phyloP scores from a whole-genome alignment of 2,797 vertebrate genomes.

The Chelmon rostratus region DNA sequence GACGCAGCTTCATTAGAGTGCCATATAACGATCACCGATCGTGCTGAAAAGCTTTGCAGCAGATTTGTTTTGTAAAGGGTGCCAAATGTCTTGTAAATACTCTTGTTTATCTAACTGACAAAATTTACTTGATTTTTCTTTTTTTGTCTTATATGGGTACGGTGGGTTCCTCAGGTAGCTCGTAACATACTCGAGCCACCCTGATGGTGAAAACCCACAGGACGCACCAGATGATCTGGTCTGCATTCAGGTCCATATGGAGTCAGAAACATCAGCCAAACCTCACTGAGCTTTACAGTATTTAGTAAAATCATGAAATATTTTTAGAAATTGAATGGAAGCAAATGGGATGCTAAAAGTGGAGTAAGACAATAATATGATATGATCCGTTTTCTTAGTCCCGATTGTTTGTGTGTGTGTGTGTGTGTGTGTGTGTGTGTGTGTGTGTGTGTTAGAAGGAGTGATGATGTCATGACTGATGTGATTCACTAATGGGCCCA shows the following conservation, averaged over 20 bases:
- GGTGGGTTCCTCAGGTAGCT: neutral
- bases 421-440: constrained; percentile 6
- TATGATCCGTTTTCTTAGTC: neutral
- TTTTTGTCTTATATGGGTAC: neutral
- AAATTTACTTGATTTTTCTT: constrained; percentile 1
- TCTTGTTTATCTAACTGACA: constrained; percentile 21
- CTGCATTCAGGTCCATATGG: neutral
- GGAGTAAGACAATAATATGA: neutral
- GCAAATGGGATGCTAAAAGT: neutral
- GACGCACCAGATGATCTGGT: neutral
- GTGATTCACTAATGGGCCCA: constrained; percentile 72
- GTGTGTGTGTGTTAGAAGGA: constrained; percentile 41
- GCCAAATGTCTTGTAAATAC: constrained; percentile 33
- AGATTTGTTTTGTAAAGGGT: constrained; percentile 32
- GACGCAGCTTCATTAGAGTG: constrained; percentile 38
- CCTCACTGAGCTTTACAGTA: neutral
- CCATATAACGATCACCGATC: constrained; percentile 44
- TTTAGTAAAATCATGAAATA: neutral
- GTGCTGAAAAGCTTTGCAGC: constrained; percentile 38
- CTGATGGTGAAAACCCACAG: neutral
- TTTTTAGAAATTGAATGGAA: neutral
- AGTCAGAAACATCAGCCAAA: neutral
- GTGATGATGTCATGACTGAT: constrained; percentile 77
- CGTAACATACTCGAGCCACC: neutral
- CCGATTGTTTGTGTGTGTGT: neutral